Evolutionary conservation across 1,140 invertebrate species (phyloP), one percentile per base, ranked within the genome.

Genomic region (Drosophila sproati): DNA sequence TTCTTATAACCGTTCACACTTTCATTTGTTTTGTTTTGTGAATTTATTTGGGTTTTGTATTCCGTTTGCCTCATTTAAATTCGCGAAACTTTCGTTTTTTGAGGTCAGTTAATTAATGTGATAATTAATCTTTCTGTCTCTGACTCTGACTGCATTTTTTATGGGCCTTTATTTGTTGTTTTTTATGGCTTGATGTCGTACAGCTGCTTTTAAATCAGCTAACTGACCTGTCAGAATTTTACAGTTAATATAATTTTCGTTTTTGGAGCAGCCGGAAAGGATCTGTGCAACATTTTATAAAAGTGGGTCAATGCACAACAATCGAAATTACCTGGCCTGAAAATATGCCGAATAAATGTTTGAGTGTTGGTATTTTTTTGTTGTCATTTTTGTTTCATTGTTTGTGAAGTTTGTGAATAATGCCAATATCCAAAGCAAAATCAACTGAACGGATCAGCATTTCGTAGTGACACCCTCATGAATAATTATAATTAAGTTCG

Each of bases 201-300:
- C 69, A 80, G 62, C 73, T 69, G 78, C 61, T 71, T 80, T 80
- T 88, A 80, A 88, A 88, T 83, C 83, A 83, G 80, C 70, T 89
- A 88, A 88, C 83, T 73, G 85, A 89, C 62, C 83, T 83, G 77
- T 88, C 85, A 89, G 78, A 88, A 88, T 78, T 89, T 78, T 89
- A 88, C 85, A 89, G 85, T 88, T 88, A 78, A 72, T 63, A 61
- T 39, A 62, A 68, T 50, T 69, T 50, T 61, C 51, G n/a, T 34
- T 52, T 73, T 64, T 63, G 37, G 29, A n/a, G 51, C 35, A 72
- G 39, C 48, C 45, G 45, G 32, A 47, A 20, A 28, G 60, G 32
- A 59, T 69, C 55, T 68, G 48, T 47, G 51, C 51, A 39, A 56
- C 67, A 60, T 52, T 45, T 52, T 43, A 20, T 3, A 32, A 71